Evolutionary conservation across 2,113 vertebrate species (phyloP).

Genomic region (Lontra canadensis): DNA sequence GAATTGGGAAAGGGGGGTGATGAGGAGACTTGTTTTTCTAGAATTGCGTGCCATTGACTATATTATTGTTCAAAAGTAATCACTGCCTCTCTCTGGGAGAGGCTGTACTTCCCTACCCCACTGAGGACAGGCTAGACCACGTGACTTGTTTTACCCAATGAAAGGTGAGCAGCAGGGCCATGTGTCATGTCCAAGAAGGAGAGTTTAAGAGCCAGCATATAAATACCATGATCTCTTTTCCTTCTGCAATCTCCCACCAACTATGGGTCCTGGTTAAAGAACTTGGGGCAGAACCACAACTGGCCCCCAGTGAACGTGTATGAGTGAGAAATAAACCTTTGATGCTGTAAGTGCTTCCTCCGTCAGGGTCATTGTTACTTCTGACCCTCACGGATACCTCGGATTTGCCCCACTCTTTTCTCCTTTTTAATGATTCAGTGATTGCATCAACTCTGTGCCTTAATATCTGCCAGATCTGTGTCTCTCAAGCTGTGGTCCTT

Average conservation of each 20-base stretch:
- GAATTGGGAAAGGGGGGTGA: neutral
- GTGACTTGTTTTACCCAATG: neutral
- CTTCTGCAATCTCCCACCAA: neutral
- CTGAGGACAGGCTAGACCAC: neutral
- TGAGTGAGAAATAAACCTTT: neutral
- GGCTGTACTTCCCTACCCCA: neutral
- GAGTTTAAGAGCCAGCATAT: neutral
- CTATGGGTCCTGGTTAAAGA: neutral
- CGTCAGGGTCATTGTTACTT: neutral
- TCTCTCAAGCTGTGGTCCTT: neutral
- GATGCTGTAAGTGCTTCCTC: neutral
- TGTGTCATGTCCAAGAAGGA: neutral
- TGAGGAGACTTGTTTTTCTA: neutral
- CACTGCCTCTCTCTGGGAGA: neutral
- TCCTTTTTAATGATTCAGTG: neutral
- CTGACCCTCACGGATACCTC: neutral
- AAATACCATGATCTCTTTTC: too few species aligned
- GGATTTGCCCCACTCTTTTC: neutral
- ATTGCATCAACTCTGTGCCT: neutral
- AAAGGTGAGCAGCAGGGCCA: neutral
- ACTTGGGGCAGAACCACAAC: neutral
- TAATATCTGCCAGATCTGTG: neutral
- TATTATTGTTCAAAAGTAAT: neutral
- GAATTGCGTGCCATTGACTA: neutral
- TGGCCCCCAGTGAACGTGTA: neutral